Conservation (phyloP, 2,113 vertebrate species). For the Baryphthengus martii region DNA sequence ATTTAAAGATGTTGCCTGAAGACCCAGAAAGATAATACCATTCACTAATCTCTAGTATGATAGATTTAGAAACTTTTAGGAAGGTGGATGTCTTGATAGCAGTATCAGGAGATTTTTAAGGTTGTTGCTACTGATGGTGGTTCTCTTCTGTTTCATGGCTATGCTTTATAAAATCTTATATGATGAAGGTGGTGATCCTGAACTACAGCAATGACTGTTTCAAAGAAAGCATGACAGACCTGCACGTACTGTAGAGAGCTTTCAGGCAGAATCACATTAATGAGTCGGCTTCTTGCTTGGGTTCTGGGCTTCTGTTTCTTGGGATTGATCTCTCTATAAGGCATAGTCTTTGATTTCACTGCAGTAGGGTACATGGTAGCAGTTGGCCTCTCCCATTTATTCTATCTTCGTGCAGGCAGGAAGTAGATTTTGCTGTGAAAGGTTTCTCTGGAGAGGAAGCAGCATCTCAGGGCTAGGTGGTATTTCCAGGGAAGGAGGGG, state of each 20-base stretch:
- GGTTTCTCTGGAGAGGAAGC: background rate
- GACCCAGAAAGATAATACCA: background rate
- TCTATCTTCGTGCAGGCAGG: background rate
- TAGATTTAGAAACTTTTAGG: background rate
- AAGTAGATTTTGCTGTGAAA: background rate
- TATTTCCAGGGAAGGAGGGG: background rate
- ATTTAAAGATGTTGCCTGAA: background rate
- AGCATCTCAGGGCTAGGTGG: background rate
- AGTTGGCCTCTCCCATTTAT: background rate
- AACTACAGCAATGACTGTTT: background rate
- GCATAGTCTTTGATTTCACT: background rate
- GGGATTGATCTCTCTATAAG: background rate
- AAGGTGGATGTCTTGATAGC: rapidly evolving
- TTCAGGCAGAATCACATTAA: background rate
- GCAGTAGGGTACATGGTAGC: background rate
- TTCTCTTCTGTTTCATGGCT: background rate
- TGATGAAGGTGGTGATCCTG: background rate
- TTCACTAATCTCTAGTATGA: background rate
- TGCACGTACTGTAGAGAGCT: background rate
- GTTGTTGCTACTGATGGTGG: background rate
- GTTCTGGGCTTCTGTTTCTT: background rate
- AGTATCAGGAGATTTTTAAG: background rate
- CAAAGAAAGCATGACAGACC: background rate
- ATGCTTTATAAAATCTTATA: background rate
- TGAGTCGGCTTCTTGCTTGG: background rate